Conservation (phyloP, 2,797 vertebrate species). For the Falco berigora region DNA sequence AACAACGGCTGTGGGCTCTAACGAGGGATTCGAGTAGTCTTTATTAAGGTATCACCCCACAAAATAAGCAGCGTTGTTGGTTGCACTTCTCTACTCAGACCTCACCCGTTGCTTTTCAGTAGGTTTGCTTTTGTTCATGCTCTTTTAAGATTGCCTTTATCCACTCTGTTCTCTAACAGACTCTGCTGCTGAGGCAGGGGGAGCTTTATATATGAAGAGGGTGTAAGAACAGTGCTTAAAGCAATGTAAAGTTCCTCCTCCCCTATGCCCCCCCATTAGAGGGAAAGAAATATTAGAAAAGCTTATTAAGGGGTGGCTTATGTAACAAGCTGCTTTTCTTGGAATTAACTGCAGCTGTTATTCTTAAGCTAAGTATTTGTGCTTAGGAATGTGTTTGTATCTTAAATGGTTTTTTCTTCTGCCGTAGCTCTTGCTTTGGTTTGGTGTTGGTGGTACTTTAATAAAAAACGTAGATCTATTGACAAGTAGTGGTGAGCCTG, state of each 20-base stretch:
- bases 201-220: neutral
- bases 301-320: neutral
- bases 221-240: neutral
- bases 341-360: conserved; percentile 19
- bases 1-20: neutral
- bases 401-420: neutral
- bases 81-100: conserved; percentile 11
- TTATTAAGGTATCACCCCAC: conserved; percentile 76
- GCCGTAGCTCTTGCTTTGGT: neutral
- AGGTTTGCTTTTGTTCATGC: conserved; percentile 9
- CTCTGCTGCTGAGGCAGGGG: neutral
- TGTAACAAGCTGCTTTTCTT: conserved; percentile 24
- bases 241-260: neutral
- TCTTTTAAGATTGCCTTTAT: neutral
- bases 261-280: neutral
- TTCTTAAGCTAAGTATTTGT: neutral
- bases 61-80: conserved; percentile 7
- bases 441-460: conserved; percentile 74
- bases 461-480: conserved; percentile 49
- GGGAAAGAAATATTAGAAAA: conserved; percentile 17
- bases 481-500: conserved; percentile 40
- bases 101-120: neutral
- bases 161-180: neutral
- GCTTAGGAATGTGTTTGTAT: conserved; percentile 18
- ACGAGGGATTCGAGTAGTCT: neutral